Percentiles rank a stretch among this genome's conserved stretches.
Conservation (phyloP, 1,140 invertebrate species). For the Drosophila mojavensis region DNA sequence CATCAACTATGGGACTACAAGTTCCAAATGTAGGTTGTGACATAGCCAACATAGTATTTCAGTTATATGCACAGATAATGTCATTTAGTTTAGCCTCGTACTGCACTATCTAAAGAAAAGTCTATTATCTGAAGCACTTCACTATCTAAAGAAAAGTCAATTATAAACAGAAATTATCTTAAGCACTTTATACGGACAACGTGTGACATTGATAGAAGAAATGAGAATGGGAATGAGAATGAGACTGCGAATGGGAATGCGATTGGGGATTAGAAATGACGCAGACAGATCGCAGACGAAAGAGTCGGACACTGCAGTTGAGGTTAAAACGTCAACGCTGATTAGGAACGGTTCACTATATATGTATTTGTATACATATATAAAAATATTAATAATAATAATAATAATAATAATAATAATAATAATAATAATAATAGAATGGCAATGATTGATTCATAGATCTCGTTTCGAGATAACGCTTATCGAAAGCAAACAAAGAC, state of each 20-base stretch:
- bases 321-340: conserved; percentile 1
- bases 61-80: no score
- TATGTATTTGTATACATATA: not conserved
- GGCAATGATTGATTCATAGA: conserved; percentile 33
- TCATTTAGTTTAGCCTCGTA: not conserved
- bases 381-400: not conserved
- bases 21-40: no score
- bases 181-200: conserved; percentile 3
- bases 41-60: no score
- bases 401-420: conserved; percentile 13
- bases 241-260: not conserved
- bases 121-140: not conserved
- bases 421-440: conserved; percentile 2
- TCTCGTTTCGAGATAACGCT: conserved; percentile 11
- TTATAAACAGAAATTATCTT: conserved; percentile 4
- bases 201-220: conserved; percentile 21
- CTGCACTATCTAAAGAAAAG: not conserved
- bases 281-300: not conserved
- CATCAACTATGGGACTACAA: no score
- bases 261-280: conserved; percentile 2
- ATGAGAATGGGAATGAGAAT: not conserved
- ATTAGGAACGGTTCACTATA: not conserved
- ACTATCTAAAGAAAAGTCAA: not conserved
- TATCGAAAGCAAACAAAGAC: conserved; percentile 13
- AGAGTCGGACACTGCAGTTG: not conserved